Evolutionary conservation across 2,888 invertebrate genomes (phyloP), one percentile per base, ranked within the genome.

Genomic region (Calliphora vomitoria): DNA sequence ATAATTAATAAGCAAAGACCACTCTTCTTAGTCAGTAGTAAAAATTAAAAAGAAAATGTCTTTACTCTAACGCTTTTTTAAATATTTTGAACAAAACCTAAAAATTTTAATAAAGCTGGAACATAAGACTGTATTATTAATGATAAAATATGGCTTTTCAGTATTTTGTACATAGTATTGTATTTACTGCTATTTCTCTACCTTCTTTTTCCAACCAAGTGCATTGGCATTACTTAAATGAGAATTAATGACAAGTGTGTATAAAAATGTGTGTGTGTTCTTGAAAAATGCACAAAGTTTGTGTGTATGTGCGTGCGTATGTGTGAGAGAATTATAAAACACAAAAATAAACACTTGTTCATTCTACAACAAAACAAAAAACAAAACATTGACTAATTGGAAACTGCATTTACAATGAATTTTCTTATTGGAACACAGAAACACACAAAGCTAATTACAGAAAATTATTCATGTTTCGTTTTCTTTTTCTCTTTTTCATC

Each of bases 281-380:
- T 25, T 8, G 58, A n/a, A 35, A 31, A 44, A 60, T 38, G 20
- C n/a, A 25, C 11, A 58, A n/a, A 62, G 3, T 60, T 38, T 50
- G 20, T 50, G 4, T 18, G 76, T 0, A n/a, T 20, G 35, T 20
- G 25, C n/a, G 38, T 18, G 50, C 41, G 72, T n/a, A 18, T 60
- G 60, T 47, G n/a, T 60, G 6, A 13, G 6, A 15, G 13, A n/a
- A 20, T n/a, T 41, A 3, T 13, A 58, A 66, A 35, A 20, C 10
- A 58, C 13, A 74, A 82, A 58, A 71, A 80, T 60, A 71, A 74
- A 66, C 64, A 82, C 82, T 82, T 74, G 82, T 68, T 80, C 62
- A 25, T 38, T 74, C 44, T 55, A 38, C 53, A 66, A 53, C n/a
- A 69, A 38, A 20, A 60, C 13, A 60, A 10, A 50, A n/a, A 71